Conservation (phyloP, 2,797 vertebrate genomes). For the Hyperoplus lanceolatus region DNA sequence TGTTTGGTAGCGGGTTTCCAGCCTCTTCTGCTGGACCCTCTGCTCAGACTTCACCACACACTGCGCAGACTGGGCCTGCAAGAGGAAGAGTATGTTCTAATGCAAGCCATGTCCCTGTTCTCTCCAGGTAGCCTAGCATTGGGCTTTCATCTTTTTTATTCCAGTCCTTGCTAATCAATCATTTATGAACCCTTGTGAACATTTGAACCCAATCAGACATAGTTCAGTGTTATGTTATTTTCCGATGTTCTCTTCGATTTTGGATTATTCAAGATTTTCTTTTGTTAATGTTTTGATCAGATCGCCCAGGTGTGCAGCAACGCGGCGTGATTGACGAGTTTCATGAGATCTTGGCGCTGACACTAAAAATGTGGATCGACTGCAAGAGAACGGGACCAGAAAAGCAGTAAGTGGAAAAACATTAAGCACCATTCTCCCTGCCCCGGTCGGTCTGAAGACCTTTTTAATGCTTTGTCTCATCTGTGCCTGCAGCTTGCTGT, state of each 20-base stretch:
- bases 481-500: constrained; percentile 82
- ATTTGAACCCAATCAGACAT: constrained; percentile 11
- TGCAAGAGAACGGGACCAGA: constrained; percentile 68
- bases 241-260: background rate
- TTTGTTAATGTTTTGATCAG: constrained; percentile 43
- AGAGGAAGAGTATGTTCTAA: constrained; percentile 88
- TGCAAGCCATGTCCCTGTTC: constrained; percentile 88
- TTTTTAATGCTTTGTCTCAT: constrained; percentile 11
- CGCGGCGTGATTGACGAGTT: constrained; percentile 67
- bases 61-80: constrained; percentile 82
- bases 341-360: constrained; percentile 77
- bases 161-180: constrained; percentile 16
- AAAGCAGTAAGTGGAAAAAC: constrained; percentile 71
- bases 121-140: constrained; percentile 83
- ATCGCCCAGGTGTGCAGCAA: constrained; percentile 77
- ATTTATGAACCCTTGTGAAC: constrained; percentile 35
- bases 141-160: constrained; percentile 9
- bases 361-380: constrained; percentile 78
- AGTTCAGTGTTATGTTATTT: background rate
- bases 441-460: background rate
- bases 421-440: background rate
- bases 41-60: constrained; percentile 86
- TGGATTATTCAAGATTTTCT: background rate
- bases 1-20: constrained; percentile 86
- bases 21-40: constrained; percentile 84